Evolutionary conservation across 37 sponge, comb jelly and placozoan genomes (phyloP).

Genomic region (Geodia barretti): DNA sequence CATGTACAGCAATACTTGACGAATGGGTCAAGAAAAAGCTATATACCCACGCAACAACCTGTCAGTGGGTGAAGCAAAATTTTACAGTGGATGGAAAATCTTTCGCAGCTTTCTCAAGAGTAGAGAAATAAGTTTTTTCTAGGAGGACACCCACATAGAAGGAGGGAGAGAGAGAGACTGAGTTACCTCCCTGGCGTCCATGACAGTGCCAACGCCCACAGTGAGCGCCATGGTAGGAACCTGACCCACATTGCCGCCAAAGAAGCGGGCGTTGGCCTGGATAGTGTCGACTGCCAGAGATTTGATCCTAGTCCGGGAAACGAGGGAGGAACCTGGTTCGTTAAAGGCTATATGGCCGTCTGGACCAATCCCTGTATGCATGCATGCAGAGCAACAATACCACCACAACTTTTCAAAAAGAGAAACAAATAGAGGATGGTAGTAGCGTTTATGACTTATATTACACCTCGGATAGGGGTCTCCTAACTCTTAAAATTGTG

Average conservation of each 20-base stretch:
- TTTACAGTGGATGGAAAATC: too few relatives aligned
- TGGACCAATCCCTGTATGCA: conserved; percentile 86
- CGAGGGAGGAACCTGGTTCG: conserved; percentile 96
- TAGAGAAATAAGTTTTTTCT: background rate
- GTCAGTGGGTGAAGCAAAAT: too few relatives aligned
- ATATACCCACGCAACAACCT: too few relatives aligned
- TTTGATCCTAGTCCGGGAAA: conserved; percentile 89
- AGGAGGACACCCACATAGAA: background rate
- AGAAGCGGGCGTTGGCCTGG: conserved; percentile 90
- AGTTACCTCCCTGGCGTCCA: conserved; percentile 93
- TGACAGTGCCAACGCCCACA: conserved; percentile 95
- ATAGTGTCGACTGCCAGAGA: conserved; percentile 94
- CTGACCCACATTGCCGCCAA: conserved; percentile 71
- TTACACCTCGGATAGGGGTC: too few relatives aligned
- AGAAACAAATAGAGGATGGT: too few relatives aligned
- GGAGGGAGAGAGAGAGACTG: background rate
- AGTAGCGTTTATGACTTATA: too few relatives aligned
- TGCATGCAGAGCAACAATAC: too few relatives aligned
- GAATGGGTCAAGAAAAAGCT: too few relatives aligned
- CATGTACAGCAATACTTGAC: too few relatives aligned
- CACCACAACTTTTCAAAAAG: too few relatives aligned
- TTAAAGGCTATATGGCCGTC: conserved; percentile 99
- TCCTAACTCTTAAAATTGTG: too few relatives aligned
- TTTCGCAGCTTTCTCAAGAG: background rate
- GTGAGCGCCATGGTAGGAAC: conserved; percentile 94